phyloP scores from a whole-genome alignment of 2,113 vertebrate species.

The Kryptolebias marmoratus region DNA sequence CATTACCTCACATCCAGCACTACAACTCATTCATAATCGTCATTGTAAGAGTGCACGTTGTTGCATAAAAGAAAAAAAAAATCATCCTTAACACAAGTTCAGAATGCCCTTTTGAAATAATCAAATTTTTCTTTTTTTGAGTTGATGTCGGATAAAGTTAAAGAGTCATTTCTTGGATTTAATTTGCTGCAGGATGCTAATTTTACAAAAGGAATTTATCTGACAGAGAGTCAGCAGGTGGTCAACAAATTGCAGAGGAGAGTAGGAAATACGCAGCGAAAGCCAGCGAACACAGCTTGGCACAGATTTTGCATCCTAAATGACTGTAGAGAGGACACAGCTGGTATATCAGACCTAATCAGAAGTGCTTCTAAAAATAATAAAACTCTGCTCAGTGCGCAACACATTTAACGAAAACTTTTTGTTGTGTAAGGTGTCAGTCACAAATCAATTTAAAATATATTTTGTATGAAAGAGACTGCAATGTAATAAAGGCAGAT shows the following conservation, averaged over 20 bases:
- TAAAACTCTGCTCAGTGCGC: conserved; percentile 1
- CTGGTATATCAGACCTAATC: conserved; percentile 36
- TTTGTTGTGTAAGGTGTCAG: not conserved
- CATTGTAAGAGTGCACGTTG: not conserved
- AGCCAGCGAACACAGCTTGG: conserved; percentile 36
- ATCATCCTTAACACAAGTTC: not conserved
- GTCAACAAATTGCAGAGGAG: conserved; percentile 33
- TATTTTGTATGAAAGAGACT: not conserved
- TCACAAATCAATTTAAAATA: not conserved
- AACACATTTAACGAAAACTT: not conserved
- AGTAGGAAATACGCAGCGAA: conserved; percentile 14
- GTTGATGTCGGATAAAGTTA: not conserved
- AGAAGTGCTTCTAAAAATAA: conserved; percentile 42
- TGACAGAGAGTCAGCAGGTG: conserved; percentile 25
- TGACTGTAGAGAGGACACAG: conserved; percentile 34
- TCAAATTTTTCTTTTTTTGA: not conserved
- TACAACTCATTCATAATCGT: not conserved
- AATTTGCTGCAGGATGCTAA: conserved; percentile 8
- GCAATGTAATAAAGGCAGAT: not conserved
- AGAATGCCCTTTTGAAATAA: not conserved
- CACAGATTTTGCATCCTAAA: conserved; percentile 24
- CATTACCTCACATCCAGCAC: conserved; percentile 4
- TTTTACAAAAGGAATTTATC: conserved; percentile 11
- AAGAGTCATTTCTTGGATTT: not conserved
- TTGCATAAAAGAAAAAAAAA: not conserved